phyloP scores from a whole-genome alignment of 2,113 vertebrate species.

The Eudyptes chrysolophus region DNA sequence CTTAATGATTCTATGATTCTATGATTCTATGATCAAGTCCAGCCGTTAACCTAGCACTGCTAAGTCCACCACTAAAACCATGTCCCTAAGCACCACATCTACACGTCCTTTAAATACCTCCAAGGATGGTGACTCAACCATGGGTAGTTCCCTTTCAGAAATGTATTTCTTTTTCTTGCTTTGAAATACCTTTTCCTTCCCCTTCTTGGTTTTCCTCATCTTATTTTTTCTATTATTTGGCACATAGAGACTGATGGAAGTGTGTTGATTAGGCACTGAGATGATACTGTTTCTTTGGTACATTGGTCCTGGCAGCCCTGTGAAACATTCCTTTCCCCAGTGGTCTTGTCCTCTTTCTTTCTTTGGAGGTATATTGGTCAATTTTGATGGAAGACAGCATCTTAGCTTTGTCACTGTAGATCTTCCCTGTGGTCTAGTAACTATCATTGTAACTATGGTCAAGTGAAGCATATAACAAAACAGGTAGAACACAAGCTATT shows the following conservation, averaged over 20 bases:
- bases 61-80: no score
- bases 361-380: not conserved
- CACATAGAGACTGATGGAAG: not conserved
- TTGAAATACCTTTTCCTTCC: not conserved
- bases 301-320: not conserved
- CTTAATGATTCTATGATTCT: no score
- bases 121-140: no score
- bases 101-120: no score
- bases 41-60: no score
- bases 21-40: no score
- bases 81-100: no score
- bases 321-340: not conserved
- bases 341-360: not conserved
- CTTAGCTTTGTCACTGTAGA: not conserved
- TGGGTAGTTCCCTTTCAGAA: not conserved
- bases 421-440: not conserved
- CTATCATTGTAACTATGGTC: not conserved
- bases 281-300: not conserved
- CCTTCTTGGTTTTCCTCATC: not conserved
- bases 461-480: not conserved
- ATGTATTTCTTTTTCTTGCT: not conserved
- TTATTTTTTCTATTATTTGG: not conserved
- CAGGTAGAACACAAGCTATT: not conserved
- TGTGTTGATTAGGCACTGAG: not conserved
- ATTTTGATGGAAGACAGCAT: not conserved